Evolutionary conservation across 2,888 invertebrate species (phyloP), one percentile per base, ranked within the genome.

Genomic region (Plusia festucae): DNA sequence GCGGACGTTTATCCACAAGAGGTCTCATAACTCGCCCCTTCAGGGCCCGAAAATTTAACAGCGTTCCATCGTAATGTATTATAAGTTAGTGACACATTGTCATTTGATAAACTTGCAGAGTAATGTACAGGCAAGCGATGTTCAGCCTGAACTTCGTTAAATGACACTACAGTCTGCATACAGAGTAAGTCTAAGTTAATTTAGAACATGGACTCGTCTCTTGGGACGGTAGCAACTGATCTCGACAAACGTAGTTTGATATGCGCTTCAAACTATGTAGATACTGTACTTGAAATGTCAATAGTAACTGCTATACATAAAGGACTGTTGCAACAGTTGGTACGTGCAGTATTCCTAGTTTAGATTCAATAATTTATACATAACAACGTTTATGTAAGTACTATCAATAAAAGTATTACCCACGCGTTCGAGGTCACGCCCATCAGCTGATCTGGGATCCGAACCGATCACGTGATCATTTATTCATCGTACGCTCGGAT

Each of bases 151-250:
- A 91, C 91, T 88, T 93, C 90, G 91, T 93, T 93, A 93, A 83
- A 83, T 73, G 84, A 77, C 78, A 86, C 85, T 85, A 84, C 88
- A 88, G 90, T 93, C 93, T 94, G 94, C 93, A 94, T 94, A 94
- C 92, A 91, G 88, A 94, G 90, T 88, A 88, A 89, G 87, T 86
- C 81, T 93, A 93, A 94, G 91, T 92, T 93, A 93, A 94, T 94
- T 94, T 93, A 90, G 88, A 90, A 81, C 84, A 87, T 84, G 83
- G 85, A 89, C 88, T 84, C 79, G 83, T 86, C 93, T 81, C 88
- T 16, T 44, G 89, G 84, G 91, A 85, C 72, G 68, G 70, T 49
- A 68, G 83, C 78, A 70, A 82, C 82, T 88, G 90, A 92, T 91
- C 90, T 86, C 87, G 79, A 83, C 84, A 86, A 89, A 88, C 89